phyloP scores from a whole-genome alignment of 2,888 invertebrate species.

The Lysandra coridon region DNA sequence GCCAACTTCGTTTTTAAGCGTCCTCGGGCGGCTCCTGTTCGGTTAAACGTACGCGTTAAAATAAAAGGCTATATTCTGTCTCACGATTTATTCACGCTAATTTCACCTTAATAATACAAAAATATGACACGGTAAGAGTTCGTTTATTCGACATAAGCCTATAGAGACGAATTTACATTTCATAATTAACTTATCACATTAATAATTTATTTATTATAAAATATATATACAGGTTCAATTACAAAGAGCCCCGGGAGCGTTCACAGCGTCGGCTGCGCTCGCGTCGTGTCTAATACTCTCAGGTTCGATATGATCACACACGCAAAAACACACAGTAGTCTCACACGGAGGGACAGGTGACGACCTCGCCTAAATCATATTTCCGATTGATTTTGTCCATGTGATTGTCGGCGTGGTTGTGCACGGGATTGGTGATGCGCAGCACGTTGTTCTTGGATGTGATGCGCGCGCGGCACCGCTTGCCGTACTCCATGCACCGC shows the following conservation, averaged over 20 bases:
- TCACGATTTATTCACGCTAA: conserved; percentile 22
- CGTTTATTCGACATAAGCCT: neutral
- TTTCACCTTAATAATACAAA: conserved; percentile 28
- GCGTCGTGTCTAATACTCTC: neutral
- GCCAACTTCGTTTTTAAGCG: conserved; percentile 50
- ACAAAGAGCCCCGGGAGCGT: neutral
- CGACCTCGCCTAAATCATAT: conserved; percentile 72
- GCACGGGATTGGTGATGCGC: conserved; percentile 70
- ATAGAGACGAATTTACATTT: conserved; percentile 5
- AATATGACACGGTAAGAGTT: conserved; percentile 17
- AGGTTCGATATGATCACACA: conserved; percentile 34
- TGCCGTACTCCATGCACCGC: conserved; percentile 76
- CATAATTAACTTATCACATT: conserved; percentile 16
- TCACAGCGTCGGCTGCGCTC: neutral
- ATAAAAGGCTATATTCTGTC: conserved; percentile 15
- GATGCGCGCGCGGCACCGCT: conserved; percentile 73
- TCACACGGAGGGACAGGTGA: conserved; percentile 69
- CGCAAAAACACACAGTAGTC: conserved; percentile 24
- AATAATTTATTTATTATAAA: conserved; percentile 12
- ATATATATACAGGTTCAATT: neutral
- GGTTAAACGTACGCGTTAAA: conserved; percentile 7
- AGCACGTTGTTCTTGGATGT: conserved; percentile 73
- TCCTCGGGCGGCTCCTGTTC: conserved; percentile 46
- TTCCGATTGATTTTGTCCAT: conserved; percentile 68
- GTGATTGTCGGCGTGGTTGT: conserved; percentile 69